These are phyloP conservation scores for Meganola albula DNA, from an alignment of 2,888 invertebrate species.

Conservation along the genomic window DNA sequence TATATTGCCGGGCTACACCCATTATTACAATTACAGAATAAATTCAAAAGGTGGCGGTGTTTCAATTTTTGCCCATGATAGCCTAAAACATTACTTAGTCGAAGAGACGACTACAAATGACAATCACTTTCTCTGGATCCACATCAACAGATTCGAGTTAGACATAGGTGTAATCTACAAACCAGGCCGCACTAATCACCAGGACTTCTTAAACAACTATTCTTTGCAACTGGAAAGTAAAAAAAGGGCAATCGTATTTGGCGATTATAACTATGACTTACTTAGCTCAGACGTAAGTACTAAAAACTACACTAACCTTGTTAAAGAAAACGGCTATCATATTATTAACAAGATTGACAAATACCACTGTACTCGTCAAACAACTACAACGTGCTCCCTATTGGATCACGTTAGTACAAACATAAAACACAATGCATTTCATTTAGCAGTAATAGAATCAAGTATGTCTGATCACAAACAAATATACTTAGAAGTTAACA, in stretches of 20 bases:
- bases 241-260: constrained; percentile 7
- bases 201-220: constrained; percentile 2
- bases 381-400: constrained; percentile 5
- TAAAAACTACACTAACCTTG: background rate
- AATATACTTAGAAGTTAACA: constrained; percentile 7
- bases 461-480: too few relatives aligned
- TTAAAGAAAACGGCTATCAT: constrained; percentile 9
- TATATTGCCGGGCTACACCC: background rate
- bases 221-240: constrained; percentile 3
- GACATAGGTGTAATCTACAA: constrained; percentile 4
- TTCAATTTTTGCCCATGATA: constrained; percentile 1
- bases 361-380: constrained; percentile 13
- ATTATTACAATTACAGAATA: background rate
- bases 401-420: constrained; percentile 17
- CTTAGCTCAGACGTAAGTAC: background rate
- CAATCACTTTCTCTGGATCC: constrained; percentile 4
- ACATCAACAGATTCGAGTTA: background rate
- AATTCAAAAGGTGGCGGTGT: constrained; percentile 1
- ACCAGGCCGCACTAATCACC: background rate
- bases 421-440: constrained; percentile 7
- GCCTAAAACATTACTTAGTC: background rate
- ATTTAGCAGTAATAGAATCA: constrained; percentile 13
- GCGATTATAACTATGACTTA: too few relatives aligned
- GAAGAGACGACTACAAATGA: constrained; percentile 1
- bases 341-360: constrained; percentile 3